Base-by-base conservation (phyloP, 2,797 vertebrate genomes). In the Sebastes minor region DNA sequence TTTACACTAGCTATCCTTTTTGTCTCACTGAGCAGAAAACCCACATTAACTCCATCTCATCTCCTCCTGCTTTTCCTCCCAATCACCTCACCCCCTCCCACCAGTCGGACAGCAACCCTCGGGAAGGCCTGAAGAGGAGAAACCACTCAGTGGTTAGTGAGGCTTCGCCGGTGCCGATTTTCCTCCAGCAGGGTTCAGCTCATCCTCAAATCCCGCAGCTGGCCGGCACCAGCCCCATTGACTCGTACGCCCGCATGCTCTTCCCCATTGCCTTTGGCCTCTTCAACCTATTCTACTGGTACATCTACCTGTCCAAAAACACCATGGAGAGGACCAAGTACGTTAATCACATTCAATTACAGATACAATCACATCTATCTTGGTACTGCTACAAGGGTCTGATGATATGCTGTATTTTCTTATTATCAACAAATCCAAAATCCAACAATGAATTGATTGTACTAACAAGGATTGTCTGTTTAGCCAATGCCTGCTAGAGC, bases 271-370 rank as follows among this genome's bases (percentile, higher is more conserved):
- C 95, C 33, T 99, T 99, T 76, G 97, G 95, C 59, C 94, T 97
- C 86, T 99, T 99, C 94, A 99, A 99, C 91, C 89, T 98, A 8
- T 78, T 97, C 22, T 99, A 99, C 90, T 99, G 98, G 98, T 95
- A 96, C 46, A 95, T 96, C 84, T 99, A 99, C 87, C 95, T 99
- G 89, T 96, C 95, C 88, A 98, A 97, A 84, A 97, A 99, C 90
- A 97, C 96, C 18, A 96, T 98, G 97, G 97, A 97, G 84, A 81
- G 8, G 6, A 77, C 89, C 76, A 93, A 89, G 92, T 96, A 92
- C 77, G 81, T 22, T 5, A 20, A 1, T 4, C 35, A 66, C 22
- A 67, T 42, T 72, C 11, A 63, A 2, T 62, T 65, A 25, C 22
- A 52, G n/a, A 4, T 38, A 30, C 35, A 67, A 30, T 49, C 6